Conservation (phyloP, 2,113 vertebrate species). For the Lonchura striata region DNA sequence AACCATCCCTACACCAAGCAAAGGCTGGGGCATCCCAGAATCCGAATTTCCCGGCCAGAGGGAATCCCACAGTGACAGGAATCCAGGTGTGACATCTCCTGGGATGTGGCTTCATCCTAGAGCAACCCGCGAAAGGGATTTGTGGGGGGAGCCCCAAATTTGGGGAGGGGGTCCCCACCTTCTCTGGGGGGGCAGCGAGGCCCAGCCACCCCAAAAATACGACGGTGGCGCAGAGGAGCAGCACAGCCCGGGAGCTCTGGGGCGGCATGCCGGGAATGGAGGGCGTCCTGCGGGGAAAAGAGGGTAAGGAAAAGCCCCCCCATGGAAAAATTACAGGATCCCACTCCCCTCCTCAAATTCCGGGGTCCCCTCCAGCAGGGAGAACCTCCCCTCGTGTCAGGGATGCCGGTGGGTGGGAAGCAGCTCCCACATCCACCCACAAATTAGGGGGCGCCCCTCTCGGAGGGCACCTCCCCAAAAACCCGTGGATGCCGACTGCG, state of each 20-base stretch:
- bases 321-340: background rate
- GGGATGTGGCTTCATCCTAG: constrained; percentile 60
- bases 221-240: accelerated
- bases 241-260: background rate
- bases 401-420: background rate
- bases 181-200: accelerated
- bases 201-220: background rate
- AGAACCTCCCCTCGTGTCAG: background rate
- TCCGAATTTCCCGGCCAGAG: background rate
- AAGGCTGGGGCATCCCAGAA: background rate
- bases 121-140: constrained; percentile 58
- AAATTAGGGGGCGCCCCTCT: background rate
- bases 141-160: background rate
- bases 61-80: constrained; percentile 34
- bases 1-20: background rate
- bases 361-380: no score
- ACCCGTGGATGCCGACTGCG: background rate
- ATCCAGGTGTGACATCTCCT: constrained; percentile 64
- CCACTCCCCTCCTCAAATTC: background rate
- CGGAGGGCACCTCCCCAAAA: no score
- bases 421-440: background rate
- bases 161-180: background rate
- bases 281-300: background rate
- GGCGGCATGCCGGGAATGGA: background rate
- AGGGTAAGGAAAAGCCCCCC: background rate